A percentile compares a stretch with the other conserved stretches of the same genome.
Evolutionary conservation across 2,888 invertebrate species (phyloP).

Genomic region (Heliconius ismenius): DNA sequence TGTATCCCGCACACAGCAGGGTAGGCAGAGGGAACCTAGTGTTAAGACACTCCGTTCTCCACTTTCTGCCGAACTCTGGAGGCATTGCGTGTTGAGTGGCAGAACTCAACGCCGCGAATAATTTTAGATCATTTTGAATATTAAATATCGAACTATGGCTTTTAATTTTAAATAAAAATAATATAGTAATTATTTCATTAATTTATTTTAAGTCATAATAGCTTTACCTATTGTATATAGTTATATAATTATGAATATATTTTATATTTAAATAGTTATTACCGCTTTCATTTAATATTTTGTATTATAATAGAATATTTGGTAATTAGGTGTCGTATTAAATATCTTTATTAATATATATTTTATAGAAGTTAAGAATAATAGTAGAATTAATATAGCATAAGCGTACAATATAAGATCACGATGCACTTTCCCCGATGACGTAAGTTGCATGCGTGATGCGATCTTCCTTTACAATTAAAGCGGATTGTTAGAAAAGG

Average conservation of each 20-base stretch:
- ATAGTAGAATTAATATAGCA: slow-evolving; percentile 50
- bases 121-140: neutral
- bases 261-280: neutral
- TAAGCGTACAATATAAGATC: slow-evolving; percentile 45
- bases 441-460: slow-evolving; percentile 65
- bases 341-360: neutral
- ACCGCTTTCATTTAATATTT: neutral
- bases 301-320: neutral
- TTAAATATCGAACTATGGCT: neutral
- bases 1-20: no score
- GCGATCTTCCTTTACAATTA: slow-evolving; percentile 67
- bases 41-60: no score
- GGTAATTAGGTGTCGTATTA: neutral
- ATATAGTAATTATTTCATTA: neutral
- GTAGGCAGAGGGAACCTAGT: no score
- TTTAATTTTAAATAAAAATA: neutral
- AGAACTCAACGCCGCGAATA: no score
- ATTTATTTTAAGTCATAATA: neutral
- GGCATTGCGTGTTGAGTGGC: no score
- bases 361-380: neutral
- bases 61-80: no score
- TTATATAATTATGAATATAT: neutral
- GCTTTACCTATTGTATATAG: neutral
- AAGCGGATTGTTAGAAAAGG: slow-evolving; percentile 56
- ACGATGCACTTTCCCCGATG: slow-evolving; percentile 72